Evolutionary conservation across 1,140 invertebrate genomes (phyloP).

Genomic region (Aphelenchoides fujianensis): DNA sequence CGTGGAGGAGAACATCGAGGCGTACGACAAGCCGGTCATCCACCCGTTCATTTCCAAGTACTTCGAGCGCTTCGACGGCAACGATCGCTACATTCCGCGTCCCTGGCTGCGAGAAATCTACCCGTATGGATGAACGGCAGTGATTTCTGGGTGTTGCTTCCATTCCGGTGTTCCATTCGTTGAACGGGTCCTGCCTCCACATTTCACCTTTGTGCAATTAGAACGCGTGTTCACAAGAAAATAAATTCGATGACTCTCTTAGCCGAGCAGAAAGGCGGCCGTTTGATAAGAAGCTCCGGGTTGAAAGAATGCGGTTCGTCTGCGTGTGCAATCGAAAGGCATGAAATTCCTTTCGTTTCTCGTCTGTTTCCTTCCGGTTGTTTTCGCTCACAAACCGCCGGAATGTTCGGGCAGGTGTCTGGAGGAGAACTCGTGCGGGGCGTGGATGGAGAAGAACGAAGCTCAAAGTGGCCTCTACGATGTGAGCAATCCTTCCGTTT

Average conservation of each 20-base stretch:
- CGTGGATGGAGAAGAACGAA: neutral
- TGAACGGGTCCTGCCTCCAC: neutral
- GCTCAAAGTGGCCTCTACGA: conserved; percentile 1
- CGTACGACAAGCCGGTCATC: conserved; percentile 49
- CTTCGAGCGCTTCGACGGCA: conserved; percentile 26
- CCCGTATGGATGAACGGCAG: conserved; percentile 6
- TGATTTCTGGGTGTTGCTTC: conserved; percentile 5
- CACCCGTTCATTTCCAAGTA: conserved; percentile 23
- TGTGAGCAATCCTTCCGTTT: neutral
- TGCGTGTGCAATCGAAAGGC: too few relatives aligned
- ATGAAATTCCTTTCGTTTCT: neutral
- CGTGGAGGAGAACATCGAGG: conserved; percentile 63
- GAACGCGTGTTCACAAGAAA: neutral
- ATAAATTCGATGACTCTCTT: neutral
- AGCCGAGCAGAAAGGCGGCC: neutral
- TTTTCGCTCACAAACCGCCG: neutral
- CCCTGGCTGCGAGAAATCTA: conserved; percentile 22
- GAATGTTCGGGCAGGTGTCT: neutral
- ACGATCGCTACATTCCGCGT: neutral
- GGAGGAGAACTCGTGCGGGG: neutral
- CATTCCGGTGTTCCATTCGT: neutral
- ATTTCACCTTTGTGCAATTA: neutral
- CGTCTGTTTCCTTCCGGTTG: neutral
- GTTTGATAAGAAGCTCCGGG: neutral
- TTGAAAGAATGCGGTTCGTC: neutral